Percentiles rank a stretch among this genome's conserved stretches.
Evolutionary conservation across 2,888 invertebrate species (phyloP).

Genomic region (Lysandra bellargus): DNA sequence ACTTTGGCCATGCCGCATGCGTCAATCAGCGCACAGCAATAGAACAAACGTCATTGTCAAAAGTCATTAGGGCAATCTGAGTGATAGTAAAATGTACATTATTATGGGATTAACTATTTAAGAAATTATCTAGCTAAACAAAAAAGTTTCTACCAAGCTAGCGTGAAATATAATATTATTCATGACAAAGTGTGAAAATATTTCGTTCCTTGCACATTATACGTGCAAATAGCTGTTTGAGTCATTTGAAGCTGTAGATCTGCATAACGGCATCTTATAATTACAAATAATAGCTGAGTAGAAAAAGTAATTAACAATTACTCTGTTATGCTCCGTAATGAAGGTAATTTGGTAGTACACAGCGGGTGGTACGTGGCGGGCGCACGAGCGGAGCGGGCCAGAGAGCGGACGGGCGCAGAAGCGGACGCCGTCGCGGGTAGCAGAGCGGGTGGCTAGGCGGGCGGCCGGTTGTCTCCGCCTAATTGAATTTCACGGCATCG

Average conservation of each 20-base stretch:
- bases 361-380: conserved; percentile 47
- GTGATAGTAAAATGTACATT: no score
- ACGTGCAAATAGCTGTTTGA: background rate
- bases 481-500: conserved; percentile 61
- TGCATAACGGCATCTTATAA: conserved; percentile 38
- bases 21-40: no score
- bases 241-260: conserved; percentile 41
- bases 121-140: no score
- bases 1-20: no score
- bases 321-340: conserved; percentile 56
- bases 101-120: no score
- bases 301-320: conserved; percentile 58
- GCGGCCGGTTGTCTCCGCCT: conserved; percentile 46
- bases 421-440: conserved; percentile 40
- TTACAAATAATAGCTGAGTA: conserved; percentile 45
- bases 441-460: background rate
- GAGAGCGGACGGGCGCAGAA: conserved; percentile 41
- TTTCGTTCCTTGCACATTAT: background rate
- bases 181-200: no score
- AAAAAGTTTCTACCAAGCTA: no score
- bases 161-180: no score
- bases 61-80: no score
- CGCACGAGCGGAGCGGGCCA: conserved; percentile 31
- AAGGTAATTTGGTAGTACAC: conserved; percentile 59
- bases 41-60: no score